Conservation (phyloP, 2,888 invertebrate species). For the Drosophila picticornis region DNA sequence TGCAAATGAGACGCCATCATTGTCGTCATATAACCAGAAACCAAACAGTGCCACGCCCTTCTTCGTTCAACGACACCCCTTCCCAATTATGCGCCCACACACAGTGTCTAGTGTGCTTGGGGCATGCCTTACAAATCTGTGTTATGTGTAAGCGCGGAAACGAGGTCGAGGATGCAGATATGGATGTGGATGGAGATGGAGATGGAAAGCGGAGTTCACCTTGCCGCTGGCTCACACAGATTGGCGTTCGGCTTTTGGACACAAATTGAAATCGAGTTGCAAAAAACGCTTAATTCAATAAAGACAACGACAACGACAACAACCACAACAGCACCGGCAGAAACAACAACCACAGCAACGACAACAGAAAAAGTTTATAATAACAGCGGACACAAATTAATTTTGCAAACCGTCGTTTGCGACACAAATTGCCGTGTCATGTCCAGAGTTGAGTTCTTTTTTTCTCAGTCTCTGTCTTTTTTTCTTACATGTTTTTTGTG, state of each 20-base stretch:
- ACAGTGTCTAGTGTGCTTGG: slow-evolving; percentile 25
- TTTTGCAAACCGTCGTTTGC: slow-evolving; percentile 75
- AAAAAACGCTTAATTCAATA: slow-evolving; percentile 69
- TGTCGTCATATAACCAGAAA: slow-evolving; percentile 31
- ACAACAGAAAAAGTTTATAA: slow-evolving; percentile 61
- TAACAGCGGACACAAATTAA: slow-evolving; percentile 79
- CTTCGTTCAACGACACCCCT: background rate
- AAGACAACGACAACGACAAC: slow-evolving; percentile 60
- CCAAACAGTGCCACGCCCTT: slow-evolving; percentile 37
- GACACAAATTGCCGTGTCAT: slow-evolving; percentile 79
- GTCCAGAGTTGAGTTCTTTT: slow-evolving; percentile 70
- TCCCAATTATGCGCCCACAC: slow-evolving; percentile 35
- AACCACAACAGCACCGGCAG: slow-evolving; percentile 32
- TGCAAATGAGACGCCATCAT: slow-evolving; percentile 53
- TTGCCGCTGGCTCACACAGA: slow-evolving; percentile 57
- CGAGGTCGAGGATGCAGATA: slow-evolving; percentile 3
- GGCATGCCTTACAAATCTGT: slow-evolving; percentile 4
- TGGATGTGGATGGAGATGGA: background rate
- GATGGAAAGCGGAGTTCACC: slow-evolving; percentile 40
- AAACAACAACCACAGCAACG: slow-evolving; percentile 30
- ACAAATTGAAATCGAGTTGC: slow-evolving; percentile 72
- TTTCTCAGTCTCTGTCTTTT: slow-evolving; percentile 9
- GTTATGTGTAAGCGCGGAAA: background rate
- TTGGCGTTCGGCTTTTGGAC: slow-evolving; percentile 62
- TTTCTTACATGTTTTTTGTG: slow-evolving; percentile 11